Evolutionary conservation across 1,140 invertebrate species (phyloP).

Genomic region (Drosophila sechellia): DNA sequence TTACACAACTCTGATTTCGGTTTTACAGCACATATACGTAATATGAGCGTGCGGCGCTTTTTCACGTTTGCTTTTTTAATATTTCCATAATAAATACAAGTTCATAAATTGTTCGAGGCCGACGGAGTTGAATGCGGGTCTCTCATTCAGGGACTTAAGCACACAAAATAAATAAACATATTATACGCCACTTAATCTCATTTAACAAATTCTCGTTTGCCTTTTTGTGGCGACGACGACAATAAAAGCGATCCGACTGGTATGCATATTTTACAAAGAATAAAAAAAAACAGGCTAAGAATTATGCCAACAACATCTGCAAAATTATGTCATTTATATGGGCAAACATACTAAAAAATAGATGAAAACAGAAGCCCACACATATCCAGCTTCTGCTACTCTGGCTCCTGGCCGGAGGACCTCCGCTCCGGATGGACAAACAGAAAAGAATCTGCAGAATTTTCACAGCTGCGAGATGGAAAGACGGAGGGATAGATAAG

Average conservation of each 20-base stretch:
- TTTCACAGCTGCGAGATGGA: slow-evolving; percentile 56
- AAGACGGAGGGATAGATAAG: slow-evolving; percentile 47
- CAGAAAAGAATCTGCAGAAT: slow-evolving; percentile 58
- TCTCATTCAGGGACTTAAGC: slow-evolving; percentile 50
- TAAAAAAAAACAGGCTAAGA: slow-evolving; percentile 49
- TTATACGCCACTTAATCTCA: slow-evolving; percentile 74
- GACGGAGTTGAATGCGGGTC: neutral
- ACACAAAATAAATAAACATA: slow-evolving; percentile 74
- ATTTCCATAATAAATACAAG: slow-evolving; percentile 67
- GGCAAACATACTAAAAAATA: slow-evolving; percentile 80
- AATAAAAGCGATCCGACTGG: slow-evolving; percentile 48
- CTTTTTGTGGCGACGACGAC: slow-evolving; percentile 58
- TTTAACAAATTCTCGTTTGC: slow-evolving; percentile 77
- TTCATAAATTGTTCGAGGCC: slow-evolving; percentile 52
- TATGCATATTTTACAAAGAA: slow-evolving; percentile 71
- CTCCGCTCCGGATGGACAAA: slow-evolving; percentile 58
- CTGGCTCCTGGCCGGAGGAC: slow-evolving; percentile 3
- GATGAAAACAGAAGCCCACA: slow-evolving; percentile 61
- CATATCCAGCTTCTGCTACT: slow-evolving; percentile 12
- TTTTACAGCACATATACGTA: slow-evolving; percentile 63
- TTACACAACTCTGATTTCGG: slow-evolving; percentile 59
- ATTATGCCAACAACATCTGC: slow-evolving; percentile 68
- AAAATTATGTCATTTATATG: slow-evolving; percentile 83
- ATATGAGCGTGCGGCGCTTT: slow-evolving; percentile 40
- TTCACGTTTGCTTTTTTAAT: slow-evolving; percentile 59